phyloP scores from a whole-genome alignment of 2,113 vertebrate genomes.

The Colius striatus region DNA sequence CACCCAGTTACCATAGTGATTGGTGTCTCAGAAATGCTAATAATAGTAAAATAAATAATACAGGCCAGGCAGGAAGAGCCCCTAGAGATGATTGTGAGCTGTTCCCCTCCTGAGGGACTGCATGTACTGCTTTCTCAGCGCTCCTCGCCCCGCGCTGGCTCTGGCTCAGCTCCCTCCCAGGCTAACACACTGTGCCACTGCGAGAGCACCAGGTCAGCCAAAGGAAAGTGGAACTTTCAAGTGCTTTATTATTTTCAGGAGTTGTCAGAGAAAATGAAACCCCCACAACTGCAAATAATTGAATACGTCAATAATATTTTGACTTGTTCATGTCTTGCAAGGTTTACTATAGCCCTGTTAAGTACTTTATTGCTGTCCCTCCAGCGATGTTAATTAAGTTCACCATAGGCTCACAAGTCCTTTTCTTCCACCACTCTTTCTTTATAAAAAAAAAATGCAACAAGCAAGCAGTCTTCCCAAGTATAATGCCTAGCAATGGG shows the following conservation, averaged over 20 bases:
- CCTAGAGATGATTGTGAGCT: slow-evolving; percentile 44
- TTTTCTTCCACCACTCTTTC: neutral
- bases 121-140: slow-evolving; percentile 54
- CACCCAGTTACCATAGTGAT: slow-evolving; percentile 60
- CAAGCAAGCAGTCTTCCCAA: neutral
- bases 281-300: slow-evolving; percentile 64
- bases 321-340: slow-evolving; percentile 13
- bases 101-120: slow-evolving; percentile 40
- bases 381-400: slow-evolving; percentile 61
- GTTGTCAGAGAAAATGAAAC: slow-evolving; percentile 36
- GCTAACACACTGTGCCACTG: slow-evolving; percentile 2
- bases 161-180: slow-evolving; percentile 3
- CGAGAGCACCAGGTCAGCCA: slow-evolving; percentile 24
- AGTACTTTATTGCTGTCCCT: slow-evolving; percentile 46
- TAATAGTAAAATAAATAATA: slow-evolving; percentile 71
- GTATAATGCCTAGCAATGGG: neutral
- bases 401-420: slow-evolving; percentile 42
- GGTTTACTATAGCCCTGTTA: neutral
- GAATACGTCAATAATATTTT: slow-evolving; percentile 61
- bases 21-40: slow-evolving; percentile 65
- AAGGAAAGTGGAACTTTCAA: slow-evolving; percentile 53
- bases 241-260: slow-evolving; percentile 59
- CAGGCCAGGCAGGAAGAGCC: slow-evolving; percentile 57
- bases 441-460: neutral
- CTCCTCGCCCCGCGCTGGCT: slow-evolving; percentile 16